Evolutionary conservation across 2,113 vertebrate genomes (phyloP), one percentile per base, ranked within the genome.

Genomic region (Sterrhoptilus dennistouni): DNA sequence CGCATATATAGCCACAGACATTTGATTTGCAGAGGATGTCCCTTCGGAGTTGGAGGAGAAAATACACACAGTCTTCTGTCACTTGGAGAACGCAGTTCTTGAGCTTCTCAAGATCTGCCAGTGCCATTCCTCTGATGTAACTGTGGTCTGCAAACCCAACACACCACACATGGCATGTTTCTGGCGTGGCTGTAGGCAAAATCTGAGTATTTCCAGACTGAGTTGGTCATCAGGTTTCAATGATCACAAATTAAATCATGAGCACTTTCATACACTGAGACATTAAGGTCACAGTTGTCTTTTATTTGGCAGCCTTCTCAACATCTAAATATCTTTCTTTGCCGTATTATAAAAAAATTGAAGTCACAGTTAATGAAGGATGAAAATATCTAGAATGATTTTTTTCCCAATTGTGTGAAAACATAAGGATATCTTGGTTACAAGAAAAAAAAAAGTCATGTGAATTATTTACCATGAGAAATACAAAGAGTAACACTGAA

Each of bases 341-440:
- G 21, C 23, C 2, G 2, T 71, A n/a, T 40, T 68, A 33, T 44
- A 87, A 59, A 78, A 78, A 59, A 25, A 53, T 28, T 36, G 56
- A 84, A 81, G 22, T 91, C 20, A 42, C 5, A 12, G 42, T 59
- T 75, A 90, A 91, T 69, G 57, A 74, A 53, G 64, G 44, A 86
- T 66, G 33, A 60, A 40, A 49, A 57, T 49, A 40, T 31, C 28
- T 56, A 42, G 38, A 56, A 50, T 60, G 5, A 63, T 45, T 69
- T 83, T 80, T 88, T 81, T 79, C 35, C 45, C 61, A 83, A 0
- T 87, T 83, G 15, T 17, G n/a, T 63, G 40, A 83, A 90, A 94
- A 90, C 33, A 45, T 69, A 74, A 81, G 56, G 79, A 42, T 88
- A 83, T 92, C 60, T 89, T 81, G 25, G 92, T 84, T 94, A 89